A percentile compares a stretch with the other conserved stretches of the same genome.
Evolutionary conservation across 35 echinoderm and acorn worm species (phyloP).

Genomic region (Patiria miniata): DNA sequence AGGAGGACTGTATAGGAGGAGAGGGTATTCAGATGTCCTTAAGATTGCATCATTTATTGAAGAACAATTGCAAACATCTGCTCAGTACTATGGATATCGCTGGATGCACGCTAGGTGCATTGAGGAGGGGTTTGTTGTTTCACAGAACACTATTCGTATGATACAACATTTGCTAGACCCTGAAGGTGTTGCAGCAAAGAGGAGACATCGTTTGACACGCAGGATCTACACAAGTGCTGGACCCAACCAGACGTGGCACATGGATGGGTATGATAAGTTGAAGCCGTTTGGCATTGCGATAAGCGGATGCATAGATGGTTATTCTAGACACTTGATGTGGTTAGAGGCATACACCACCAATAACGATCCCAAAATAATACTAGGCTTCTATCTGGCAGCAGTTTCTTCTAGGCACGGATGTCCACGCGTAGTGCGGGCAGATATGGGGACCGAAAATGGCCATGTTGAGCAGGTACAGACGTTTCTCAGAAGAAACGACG

Average conservation of each 20-base stretch:
- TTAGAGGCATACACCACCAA: constrained; percentile 15
- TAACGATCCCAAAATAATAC: constrained; percentile 8
- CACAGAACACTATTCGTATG: background rate
- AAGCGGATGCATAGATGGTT: constrained; percentile 32
- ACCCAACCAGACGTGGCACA: constrained; percentile 24
- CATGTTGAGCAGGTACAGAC: constrained; percentile 3
- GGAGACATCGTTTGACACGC: background rate
- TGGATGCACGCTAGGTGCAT: constrained; percentile 4
- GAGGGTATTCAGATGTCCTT: background rate
- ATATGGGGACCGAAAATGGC: constrained; percentile 39
- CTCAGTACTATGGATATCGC: constrained; percentile 17
- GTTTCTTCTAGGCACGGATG: background rate
- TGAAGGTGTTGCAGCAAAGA: background rate
- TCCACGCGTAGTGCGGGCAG: constrained; percentile 1
- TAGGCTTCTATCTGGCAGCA: background rate
- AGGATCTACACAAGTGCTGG: constrained; percentile 1
- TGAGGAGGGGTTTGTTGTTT: background rate
- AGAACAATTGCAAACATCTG: constrained; percentile 1
- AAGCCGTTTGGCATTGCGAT: constrained; percentile 35
- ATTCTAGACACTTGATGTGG: constrained; percentile 18
- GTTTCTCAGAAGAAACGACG: constrained; percentile 49
- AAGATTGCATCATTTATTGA: constrained; percentile 1
- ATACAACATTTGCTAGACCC: constrained; percentile 17
- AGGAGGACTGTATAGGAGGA: background rate
- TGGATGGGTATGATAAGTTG: constrained; percentile 37